Percentiles rank a stretch among this genome's conserved stretches.
Conservation (phyloP, 2,888 invertebrate species). For the Spilarctia lutea region DNA sequence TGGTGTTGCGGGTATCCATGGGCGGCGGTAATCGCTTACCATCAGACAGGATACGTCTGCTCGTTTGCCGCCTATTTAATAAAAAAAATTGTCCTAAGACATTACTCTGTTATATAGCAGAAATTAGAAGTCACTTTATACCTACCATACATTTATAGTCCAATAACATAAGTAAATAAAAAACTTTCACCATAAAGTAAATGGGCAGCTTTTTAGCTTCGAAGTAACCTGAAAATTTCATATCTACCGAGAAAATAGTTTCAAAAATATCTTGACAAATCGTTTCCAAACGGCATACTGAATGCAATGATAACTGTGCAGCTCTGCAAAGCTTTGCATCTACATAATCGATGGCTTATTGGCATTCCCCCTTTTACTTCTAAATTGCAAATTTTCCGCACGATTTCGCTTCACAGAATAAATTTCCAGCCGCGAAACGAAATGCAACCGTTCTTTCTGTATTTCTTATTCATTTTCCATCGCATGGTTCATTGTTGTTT, state of each 20-base stretch:
- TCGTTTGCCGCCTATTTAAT: no score
- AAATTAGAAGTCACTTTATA: no score
- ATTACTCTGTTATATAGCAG: no score
- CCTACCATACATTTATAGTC: not conserved
- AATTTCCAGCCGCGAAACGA: slow-evolving; percentile 79
- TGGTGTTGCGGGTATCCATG: no score
- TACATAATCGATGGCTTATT: slow-evolving; percentile 86
- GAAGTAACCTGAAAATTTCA: slow-evolving; percentile 56
- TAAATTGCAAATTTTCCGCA: slow-evolving; percentile 87
- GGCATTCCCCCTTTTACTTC: slow-evolving; percentile 84
- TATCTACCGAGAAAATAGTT: slow-evolving; percentile 60
- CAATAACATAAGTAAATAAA: slow-evolving; percentile 4
- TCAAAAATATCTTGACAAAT: slow-evolving; percentile 78
- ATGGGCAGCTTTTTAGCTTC: slow-evolving; percentile 45
- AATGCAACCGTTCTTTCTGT: slow-evolving; percentile 74
- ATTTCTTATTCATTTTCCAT: slow-evolving; percentile 65
- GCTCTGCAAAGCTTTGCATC: slow-evolving; percentile 80
- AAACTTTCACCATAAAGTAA: slow-evolving; percentile 31
- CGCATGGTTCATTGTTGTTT: slow-evolving; percentile 59
- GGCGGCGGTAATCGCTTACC: no score
- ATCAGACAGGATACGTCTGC: no score
- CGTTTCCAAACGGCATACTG: slow-evolving; percentile 72
- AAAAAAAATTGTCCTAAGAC: no score
- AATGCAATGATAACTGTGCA: slow-evolving; percentile 82
- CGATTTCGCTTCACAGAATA: slow-evolving; percentile 83